A percentile compares a stretch with the other conserved stretches of the same genome.
Conservation (phyloP, 2,113 vertebrate species). For the Guaruba guarouba region DNA sequence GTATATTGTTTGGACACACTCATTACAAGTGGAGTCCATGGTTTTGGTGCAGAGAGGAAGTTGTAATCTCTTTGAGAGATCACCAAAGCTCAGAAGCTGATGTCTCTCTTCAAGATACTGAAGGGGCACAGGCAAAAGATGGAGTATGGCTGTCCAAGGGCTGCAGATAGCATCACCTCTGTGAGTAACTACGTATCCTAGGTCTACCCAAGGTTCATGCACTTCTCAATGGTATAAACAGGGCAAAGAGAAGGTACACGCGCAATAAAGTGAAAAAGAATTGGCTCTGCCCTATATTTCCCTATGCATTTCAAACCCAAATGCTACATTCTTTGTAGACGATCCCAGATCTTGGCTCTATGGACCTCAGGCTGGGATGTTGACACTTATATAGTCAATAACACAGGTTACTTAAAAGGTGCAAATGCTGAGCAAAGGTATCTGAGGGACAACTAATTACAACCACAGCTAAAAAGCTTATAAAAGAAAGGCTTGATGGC, state of each 20-base stretch:
- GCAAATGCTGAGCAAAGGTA: not conserved
- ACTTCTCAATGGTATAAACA: not conserved
- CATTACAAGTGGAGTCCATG: not conserved
- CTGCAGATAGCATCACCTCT: not conserved
- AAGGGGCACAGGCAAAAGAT: not conserved
- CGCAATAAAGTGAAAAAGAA: not conserved
- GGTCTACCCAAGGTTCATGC: fast-evolving
- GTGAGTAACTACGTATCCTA: not conserved
- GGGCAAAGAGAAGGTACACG: not conserved
- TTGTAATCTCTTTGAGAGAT: not conserved
- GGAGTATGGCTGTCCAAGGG: not conserved
- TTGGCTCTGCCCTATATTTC: not conserved
- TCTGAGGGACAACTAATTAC: not conserved
- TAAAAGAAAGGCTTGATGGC: not conserved
- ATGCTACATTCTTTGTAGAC: not conserved
- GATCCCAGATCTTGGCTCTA: not conserved
- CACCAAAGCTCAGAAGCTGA: not conserved
- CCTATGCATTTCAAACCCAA: not conserved
- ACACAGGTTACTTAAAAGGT: not conserved
- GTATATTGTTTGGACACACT: not conserved
- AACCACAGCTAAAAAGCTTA: not conserved
- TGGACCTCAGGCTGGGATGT: not conserved
- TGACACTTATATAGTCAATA: not conserved
- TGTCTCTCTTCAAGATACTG: not conserved
- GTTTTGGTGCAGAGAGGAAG: not conserved